These are phyloP conservation scores for Calameuta pallipes DNA, from an alignment of 2,888 invertebrate genomes.

Conservation along the genomic window DNA sequence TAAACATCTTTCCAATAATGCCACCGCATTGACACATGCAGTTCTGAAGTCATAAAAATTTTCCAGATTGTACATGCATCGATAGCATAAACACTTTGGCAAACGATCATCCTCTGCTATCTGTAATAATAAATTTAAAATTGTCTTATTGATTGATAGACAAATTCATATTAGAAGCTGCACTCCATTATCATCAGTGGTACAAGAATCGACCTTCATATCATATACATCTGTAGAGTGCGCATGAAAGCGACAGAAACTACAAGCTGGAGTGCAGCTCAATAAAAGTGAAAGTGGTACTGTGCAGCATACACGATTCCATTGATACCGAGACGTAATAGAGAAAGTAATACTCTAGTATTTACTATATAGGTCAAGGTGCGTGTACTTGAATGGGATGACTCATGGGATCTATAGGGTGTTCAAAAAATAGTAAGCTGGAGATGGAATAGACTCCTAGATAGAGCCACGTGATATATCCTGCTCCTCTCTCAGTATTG, in stretches of 20 bases:
- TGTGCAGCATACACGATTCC: conserved; percentile 12
- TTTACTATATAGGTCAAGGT: conserved; percentile 52
- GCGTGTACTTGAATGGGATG: conserved; percentile 32
- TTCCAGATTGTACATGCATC: conserved; percentile 68
- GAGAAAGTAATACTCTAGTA: conserved; percentile 41
- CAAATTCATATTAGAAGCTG: neutral
- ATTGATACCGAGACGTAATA: conserved; percentile 30
- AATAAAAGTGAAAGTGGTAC: conserved; percentile 34
- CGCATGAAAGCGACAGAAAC: neutral
- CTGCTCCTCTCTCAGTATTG: neutral
- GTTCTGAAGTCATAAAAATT: conserved; percentile 68
- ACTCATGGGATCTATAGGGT: conserved; percentile 17
- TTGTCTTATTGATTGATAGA: neutral
- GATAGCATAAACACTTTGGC: conserved; percentile 67
- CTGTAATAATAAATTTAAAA: conserved; percentile 47
- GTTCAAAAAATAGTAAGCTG: neutral
- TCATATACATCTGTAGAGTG: neutral
- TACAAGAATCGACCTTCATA: neutral
- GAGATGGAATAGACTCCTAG: neutral
- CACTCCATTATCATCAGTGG: neutral
- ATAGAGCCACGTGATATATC: neutral
- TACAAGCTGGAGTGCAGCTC: neutral
- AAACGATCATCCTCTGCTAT: conserved; percentile 64
- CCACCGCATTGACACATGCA: conserved; percentile 65
- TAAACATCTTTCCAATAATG: conserved; percentile 56